Base-by-base conservation (phyloP, 2,113 vertebrate genomes). In the Glaucidium brasilianum region DNA sequence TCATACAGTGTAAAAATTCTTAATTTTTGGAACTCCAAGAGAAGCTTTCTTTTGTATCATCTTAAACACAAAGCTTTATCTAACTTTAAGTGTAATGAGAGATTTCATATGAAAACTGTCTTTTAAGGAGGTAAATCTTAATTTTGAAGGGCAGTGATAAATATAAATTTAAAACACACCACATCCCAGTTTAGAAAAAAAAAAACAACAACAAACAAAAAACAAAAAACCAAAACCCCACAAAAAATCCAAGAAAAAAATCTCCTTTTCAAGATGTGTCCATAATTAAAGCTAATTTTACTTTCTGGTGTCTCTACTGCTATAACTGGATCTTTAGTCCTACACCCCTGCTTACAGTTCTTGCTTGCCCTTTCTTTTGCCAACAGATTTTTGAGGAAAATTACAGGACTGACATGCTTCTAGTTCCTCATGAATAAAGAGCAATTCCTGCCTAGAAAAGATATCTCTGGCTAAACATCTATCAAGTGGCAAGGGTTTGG, bases 241-340 rank as follows among this genome's bases (percentile, higher is more conserved):
- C n/a, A n/a, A n/a, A n/a, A 63, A 79, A 43, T 35, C 19, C 14
- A 85, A 59, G 25, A 85, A 91, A 88, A n/a, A 25, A 10, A 75
- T 47, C 41, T 91, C 6, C 8, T 85, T 69, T 75, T 89, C 19
- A 66, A 90, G 41, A 78, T 58, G 11, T 39, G n/a, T 53, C 62
- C 55, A 79, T 87, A 97, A 94, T 91, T 76, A 89, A 82, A 81
- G 29, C 7, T 85, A 87, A 85, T 76, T 88, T 95, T 92, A 53
- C 60, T 58, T 92, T 94, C 62, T 92, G 49, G 49, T 89, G 34
- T 92, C 30, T 81, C 9, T 52, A 37, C 50, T 74, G 12, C 63
- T 94, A 83, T 64, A 94, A 92, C 53, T 83, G 71, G 43, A 67
- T 37, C 35, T 96, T 85, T 67, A 63, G 58, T 68, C 67, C 66